These are phyloP conservation scores for Morpho achilles DNA, from an alignment of 2,888 invertebrate species.

Conservation along the genomic window DNA sequence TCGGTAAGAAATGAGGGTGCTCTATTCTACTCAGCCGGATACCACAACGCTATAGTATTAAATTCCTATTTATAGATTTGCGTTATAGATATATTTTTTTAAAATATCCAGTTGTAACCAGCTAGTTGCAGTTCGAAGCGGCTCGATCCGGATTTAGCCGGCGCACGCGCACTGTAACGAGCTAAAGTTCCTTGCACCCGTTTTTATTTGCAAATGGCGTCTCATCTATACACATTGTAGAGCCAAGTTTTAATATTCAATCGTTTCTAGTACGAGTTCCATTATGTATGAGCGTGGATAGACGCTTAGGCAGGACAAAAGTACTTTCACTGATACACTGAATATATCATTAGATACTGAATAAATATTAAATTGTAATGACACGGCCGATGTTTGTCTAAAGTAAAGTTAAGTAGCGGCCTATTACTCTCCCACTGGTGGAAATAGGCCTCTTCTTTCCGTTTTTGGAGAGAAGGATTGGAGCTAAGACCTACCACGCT, in stretches of 20 bases:
- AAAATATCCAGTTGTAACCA: slow-evolving; percentile 6
- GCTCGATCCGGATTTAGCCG: slow-evolving; percentile 19
- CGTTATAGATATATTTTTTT: not conserved
- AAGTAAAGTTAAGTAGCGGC: no score
- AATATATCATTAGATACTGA: slow-evolving; percentile 14
- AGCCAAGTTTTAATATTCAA: slow-evolving; percentile 30
- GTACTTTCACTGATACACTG: slow-evolving; percentile 13
- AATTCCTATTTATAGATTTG: no score
- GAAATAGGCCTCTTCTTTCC: no score
- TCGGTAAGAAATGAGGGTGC: no score
- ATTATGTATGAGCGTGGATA: slow-evolving; percentile 26
- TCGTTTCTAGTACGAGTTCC: slow-evolving; percentile 24
- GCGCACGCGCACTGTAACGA: slow-evolving; percentile 26
- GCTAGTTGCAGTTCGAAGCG: slow-evolving; percentile 10
- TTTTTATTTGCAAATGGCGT: slow-evolving; percentile 31
- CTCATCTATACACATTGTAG: slow-evolving; percentile 14
- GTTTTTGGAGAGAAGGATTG: no score
- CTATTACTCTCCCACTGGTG: no score
- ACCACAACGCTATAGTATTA: no score
- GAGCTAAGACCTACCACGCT: no score
- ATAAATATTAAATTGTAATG: slow-evolving; percentile 4
- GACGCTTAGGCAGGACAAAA: slow-evolving; percentile 8
- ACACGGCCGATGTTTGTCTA: no score
- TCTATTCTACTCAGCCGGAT: no score
- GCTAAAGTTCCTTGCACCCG: slow-evolving; percentile 31